phyloP scores from a whole-genome alignment of 2,113 vertebrate genomes.

The Entosphenus tridentatus region DNA sequence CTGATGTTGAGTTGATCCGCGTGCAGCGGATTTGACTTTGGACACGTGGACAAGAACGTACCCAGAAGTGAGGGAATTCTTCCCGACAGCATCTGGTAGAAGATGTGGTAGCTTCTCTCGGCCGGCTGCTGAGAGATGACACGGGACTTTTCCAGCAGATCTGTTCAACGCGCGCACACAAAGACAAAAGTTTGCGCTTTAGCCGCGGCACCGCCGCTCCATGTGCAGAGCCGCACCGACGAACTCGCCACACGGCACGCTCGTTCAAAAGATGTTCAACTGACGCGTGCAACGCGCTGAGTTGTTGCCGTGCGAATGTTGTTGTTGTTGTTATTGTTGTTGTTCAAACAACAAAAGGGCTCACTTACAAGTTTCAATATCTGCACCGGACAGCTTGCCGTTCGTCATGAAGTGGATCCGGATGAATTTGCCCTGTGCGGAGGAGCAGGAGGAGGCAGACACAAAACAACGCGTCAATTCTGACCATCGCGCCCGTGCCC shows the following conservation, averaged over 20 bases:
- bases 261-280: neutral
- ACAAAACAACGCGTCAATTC: too few species aligned
- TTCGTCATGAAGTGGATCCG: constrained; percentile 21
- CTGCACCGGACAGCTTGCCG: constrained; percentile 18
- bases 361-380: constrained; percentile 20
- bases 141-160: constrained; percentile 17
- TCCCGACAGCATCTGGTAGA: constrained; percentile 2
- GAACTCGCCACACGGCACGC: neutral
- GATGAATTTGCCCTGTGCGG: constrained; percentile 23
- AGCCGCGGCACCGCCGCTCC: neutral
- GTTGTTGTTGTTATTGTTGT: too few species aligned
- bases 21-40: neutral
- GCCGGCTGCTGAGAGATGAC: constrained; percentile 16
- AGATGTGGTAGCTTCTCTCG: constrained; percentile 4
- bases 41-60: neutral
- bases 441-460: constrained; percentile 7
- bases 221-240: neutral
- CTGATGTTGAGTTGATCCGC: neutral
- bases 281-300: too few species aligned
- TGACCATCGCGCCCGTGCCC: too few species aligned
- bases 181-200: neutral
- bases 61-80: constrained; percentile 1
- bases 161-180: constrained; percentile 2
- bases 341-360: neutral
- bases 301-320: too few species aligned